A percentile compares a stretch with the other conserved stretches of the same genome.
Conservation (phyloP, 1,140 invertebrate species). For the Caenorhabditis remanei region DNA sequence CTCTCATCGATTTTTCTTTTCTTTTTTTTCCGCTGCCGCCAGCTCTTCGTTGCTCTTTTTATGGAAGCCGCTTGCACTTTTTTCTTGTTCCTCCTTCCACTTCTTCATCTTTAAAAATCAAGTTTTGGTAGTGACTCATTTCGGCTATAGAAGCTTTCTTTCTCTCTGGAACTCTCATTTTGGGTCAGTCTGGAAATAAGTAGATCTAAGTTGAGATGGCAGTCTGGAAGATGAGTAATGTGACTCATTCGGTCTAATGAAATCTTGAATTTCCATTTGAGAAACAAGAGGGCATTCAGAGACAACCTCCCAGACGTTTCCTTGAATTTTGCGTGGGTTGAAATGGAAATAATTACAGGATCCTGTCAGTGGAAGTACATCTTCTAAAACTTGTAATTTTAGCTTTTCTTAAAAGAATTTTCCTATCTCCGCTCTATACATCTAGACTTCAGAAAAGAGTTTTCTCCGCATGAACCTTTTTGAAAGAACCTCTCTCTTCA, state of each 20-base stretch:
- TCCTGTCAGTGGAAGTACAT: too few species aligned
- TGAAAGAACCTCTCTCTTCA: too few species aligned
- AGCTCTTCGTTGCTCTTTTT: not conserved
- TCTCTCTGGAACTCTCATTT: not conserved
- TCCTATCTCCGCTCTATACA: too few species aligned
- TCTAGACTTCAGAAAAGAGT: too few species aligned
- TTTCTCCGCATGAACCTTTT: too few species aligned
- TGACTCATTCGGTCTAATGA: not conserved
- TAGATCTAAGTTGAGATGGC: not conserved
- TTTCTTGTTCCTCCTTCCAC: conserved; percentile 12
- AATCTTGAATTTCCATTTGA: not conserved
- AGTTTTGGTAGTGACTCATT: not conserved
- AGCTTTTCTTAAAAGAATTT: too few species aligned
- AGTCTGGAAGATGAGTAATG: not conserved
- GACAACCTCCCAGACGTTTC: too few species aligned
- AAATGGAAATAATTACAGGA: not conserved
- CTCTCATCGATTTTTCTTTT: conserved; percentile 50
- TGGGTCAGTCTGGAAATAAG: not conserved
- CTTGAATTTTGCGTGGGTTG: not conserved
- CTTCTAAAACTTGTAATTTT: too few species aligned
- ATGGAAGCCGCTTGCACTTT: conserved; percentile 29
- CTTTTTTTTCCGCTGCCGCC: conserved; percentile 5
- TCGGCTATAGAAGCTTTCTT: not conserved
- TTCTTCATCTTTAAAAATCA: not conserved
- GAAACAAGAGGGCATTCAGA: not conserved